Base-by-base conservation (phyloP, 2,888 invertebrate genomes). In the Netelia virgata region DNA sequence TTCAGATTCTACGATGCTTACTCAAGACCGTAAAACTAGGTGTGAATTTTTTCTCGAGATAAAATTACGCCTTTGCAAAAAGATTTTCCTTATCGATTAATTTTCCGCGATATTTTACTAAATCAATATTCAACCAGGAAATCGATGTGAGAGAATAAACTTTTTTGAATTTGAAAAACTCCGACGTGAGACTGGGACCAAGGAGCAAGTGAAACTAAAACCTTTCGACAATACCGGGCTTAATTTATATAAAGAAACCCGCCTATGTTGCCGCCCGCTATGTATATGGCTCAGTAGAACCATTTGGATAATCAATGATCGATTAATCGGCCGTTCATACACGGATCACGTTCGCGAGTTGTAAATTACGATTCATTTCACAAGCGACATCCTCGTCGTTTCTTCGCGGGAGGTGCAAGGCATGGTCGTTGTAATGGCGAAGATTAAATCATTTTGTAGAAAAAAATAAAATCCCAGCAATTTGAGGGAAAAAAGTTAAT, bases 291-390 rank as follows among this genome's bases (percentile, higher is more conserved):
- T 14, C 50, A 16, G 69, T 69, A 57, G 20, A 79, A 70, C 18
- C 73, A 77, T 69, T 76, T 50, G 76, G 61, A 77, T 77, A 72
- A 70, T 43, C 20, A 69, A 68, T 16, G 36, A 23, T 53, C 61
- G 68, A 86, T 87, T 88, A 87, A 88, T 80, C 28, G 73, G 82
- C 84, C 82, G 82, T 90, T 90, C 79, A 77, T 74, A 89, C 41
- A 69, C 89, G 23, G 79, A 88, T 89, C 90, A 89, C 90, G 90
- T 89, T 87, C 72, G 47, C 18, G 53, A 20, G 47, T 5, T 74
- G 83, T 83, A 85, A 83, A 83, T 86, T 86, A 84, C 81, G 85
- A 81, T 84, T 82, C 83, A 86, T 85, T 84, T 86, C 68, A 74
- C 85, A 86, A 88, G 68, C 36, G 75, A 73, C 36, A 36, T 41